Evolutionary conservation across 2,888 invertebrate species (phyloP).

Genomic region (Boloria euphrosyne): DNA sequence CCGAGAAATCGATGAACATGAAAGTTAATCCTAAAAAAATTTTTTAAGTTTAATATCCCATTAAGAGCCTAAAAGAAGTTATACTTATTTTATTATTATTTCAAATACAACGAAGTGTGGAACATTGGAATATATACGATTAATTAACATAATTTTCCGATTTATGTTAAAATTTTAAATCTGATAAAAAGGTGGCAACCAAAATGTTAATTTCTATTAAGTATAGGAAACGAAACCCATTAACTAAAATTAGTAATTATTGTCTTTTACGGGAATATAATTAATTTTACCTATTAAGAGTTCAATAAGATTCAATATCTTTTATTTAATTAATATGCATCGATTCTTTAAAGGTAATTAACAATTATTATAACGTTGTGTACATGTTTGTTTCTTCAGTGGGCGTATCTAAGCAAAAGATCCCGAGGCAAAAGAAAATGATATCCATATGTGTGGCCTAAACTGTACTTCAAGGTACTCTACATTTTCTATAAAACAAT

Average conservation of each 20-base stretch:
- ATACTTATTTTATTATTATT: too few relatives aligned
- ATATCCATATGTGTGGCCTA: constrained; percentile 64
- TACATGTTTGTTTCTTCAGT: constrained; percentile 35
- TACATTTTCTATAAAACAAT: too few relatives aligned
- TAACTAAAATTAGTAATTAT: constrained; percentile 1
- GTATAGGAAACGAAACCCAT: not conserved
- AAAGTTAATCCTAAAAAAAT: too few relatives aligned
- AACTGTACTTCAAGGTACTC: constrained; percentile 10
- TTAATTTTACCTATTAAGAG: too few relatives aligned
- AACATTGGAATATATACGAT: not conserved
- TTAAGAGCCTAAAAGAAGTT: too few relatives aligned
- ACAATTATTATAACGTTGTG: constrained; percentile 30
- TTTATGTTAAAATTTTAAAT: constrained; percentile 1
- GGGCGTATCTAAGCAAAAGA: constrained; percentile 55
- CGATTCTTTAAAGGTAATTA: not conserved
- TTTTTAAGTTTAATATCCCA: too few relatives aligned
- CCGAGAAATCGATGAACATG: too few relatives aligned
- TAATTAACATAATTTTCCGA: not conserved
- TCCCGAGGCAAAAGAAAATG: constrained; percentile 59
- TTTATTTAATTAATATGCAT: constrained; percentile 22
- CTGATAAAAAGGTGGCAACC: not conserved
- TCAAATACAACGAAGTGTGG: not conserved
- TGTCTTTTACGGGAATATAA: not conserved
- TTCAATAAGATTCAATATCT: not conserved
- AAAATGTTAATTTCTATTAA: constrained; percentile 11